Percentiles rank a stretch among this genome's conserved stretches.
Conservation (phyloP, 2,797 vertebrate genomes). For the Danio albolineatus region DNA sequence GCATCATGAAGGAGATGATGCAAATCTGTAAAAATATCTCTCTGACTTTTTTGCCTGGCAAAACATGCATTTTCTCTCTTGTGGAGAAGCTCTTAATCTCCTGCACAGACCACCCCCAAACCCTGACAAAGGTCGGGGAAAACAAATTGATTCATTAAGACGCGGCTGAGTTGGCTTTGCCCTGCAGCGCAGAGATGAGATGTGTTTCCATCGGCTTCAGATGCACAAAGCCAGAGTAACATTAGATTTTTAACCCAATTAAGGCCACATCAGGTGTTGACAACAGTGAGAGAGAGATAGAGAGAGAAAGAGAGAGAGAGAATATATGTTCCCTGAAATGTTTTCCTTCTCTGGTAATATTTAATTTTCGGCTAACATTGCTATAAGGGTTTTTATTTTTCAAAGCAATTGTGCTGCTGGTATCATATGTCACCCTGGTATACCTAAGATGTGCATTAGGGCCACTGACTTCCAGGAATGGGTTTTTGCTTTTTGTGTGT, state of each 20-base stretch:
- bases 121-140: conserved; percentile 63
- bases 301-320: conserved; percentile 42
- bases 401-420: conserved; percentile 75
- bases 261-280: conserved; percentile 81
- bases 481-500: conserved; percentile 74
- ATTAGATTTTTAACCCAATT: conserved; percentile 81
- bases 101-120: conserved; percentile 50
- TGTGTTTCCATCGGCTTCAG: conserved; percentile 57
- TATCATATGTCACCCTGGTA: conserved; percentile 84
- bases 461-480: conserved; percentile 82
- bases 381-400: conserved; percentile 71
- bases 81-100: conserved; percentile 56
- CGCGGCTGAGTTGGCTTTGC: conserved; percentile 60
- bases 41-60: conserved; percentile 39
- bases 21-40: conserved; percentile 27
- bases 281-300: conserved; percentile 61
- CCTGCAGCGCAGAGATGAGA: conserved; percentile 55
- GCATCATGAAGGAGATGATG: conserved; percentile 24
- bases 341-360: conserved; percentile 78
- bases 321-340: conserved; percentile 73
- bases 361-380: conserved; percentile 84
- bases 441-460: conserved; percentile 85
- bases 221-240: conserved; percentile 72
- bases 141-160: conserved; percentile 70
- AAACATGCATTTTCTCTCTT: conserved; percentile 54